These are phyloP conservation scores for Gavia stellata DNA, from an alignment of 2,113 vertebrate species.

Conservation along the genomic window DNA sequence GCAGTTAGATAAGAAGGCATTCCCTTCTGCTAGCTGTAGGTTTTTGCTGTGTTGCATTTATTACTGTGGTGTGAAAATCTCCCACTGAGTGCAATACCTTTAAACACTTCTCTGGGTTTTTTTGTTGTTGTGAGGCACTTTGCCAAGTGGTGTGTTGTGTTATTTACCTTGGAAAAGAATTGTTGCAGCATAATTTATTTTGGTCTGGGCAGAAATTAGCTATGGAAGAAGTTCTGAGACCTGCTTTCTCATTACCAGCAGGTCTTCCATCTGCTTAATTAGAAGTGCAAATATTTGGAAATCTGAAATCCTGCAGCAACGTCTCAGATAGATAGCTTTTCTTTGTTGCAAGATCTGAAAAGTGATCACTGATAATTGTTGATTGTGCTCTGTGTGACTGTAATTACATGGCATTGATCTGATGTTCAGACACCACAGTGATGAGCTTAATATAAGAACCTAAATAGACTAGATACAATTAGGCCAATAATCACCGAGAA, in stretches of 20 bases:
- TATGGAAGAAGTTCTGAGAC: constrained; percentile 69
- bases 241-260: constrained; percentile 68
- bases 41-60: constrained; percentile 67
- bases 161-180: constrained; percentile 69
- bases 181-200: constrained; percentile 66
- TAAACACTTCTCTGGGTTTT: constrained; percentile 40
- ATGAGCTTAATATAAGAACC: constrained; percentile 39
- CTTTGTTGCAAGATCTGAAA: constrained; percentile 68
- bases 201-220: constrained; percentile 58
- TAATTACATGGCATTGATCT: constrained; percentile 69
- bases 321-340: constrained; percentile 57
- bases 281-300: constrained; percentile 74
- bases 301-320: constrained; percentile 54
- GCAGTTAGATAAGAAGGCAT: constrained; percentile 66
- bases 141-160: constrained; percentile 51
- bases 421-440: constrained; percentile 49
- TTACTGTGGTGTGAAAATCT: constrained; percentile 61
- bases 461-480: constrained; percentile 62
- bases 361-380: constrained; percentile 65
- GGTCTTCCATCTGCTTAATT: constrained; percentile 76
- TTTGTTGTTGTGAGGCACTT: constrained; percentile 34
- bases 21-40: constrained; percentile 53
- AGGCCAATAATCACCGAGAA: constrained; percentile 54
- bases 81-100: constrained; percentile 65
- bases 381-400: constrained; percentile 64